Base-by-base conservation (phyloP, 2,888 invertebrate species). In the Pasiphila rectangulata region DNA sequence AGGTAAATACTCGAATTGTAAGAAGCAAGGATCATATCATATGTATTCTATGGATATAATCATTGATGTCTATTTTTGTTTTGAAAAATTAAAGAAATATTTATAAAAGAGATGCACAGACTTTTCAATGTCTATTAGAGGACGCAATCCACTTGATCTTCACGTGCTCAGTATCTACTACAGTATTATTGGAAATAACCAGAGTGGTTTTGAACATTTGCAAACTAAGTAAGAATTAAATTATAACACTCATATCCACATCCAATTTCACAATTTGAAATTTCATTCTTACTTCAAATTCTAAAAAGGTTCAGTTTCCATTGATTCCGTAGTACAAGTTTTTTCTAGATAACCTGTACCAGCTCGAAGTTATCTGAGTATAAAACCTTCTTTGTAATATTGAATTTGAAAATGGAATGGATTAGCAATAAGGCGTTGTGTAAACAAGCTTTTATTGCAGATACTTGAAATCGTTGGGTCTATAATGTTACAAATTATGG, bases 121-220 rank as follows among this genome's bases (percentile, higher is more conserved):
- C n/a, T n/a, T n/a, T n/a, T n/a, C n/a, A n/a, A n/a, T n/a, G n/a
- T n/a, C n/a, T n/a, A n/a, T n/a, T n/a, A n/a, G n/a, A n/a, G n/a
- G n/a, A n/a, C n/a, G n/a, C n/a, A n/a, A n/a, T n/a, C n/a, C n/a
- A n/a, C n/a, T n/a, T n/a, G n/a, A n/a, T n/a, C n/a, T n/a, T n/a
- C n/a, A n/a, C n/a, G n/a, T n/a, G n/a, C n/a, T n/a, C n/a, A n/a
- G n/a, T n/a, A n/a, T n/a, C n/a, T n/a, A n/a, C n/a, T n/a, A n/a
- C n/a, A n/a, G 27, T 15, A 30, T 13, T 30, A 15, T 30, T 16
- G n/a, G 4, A n/a, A 16, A 6, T 13, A 30, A n/a, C 54, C 60
- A 58, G 55, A 67, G 67, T 69, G 63, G 67, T 55, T 66, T 59
- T 42, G 29, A 61, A 47, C 63, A 78, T 79, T 79, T 76, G 75